A percentile compares a stretch with the other conserved stretches of the same genome.
These are phyloP conservation scores for Acanthosepion pharaonis DNA, from an alignment of 2,888 invertebrate genomes.

Conservation along the genomic window DNA sequence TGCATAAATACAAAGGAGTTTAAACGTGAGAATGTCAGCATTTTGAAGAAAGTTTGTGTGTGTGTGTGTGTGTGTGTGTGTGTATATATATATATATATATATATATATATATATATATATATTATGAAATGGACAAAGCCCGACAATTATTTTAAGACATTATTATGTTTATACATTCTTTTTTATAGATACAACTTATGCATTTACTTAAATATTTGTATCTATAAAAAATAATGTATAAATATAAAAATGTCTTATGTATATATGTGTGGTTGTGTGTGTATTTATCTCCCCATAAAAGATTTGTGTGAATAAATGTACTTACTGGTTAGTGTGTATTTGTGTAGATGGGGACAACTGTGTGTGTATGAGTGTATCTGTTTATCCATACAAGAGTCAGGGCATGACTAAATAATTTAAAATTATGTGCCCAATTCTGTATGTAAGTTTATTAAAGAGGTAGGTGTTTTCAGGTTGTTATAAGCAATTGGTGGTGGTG, in stretches of 20 bases:
- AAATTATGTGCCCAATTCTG: neutral
- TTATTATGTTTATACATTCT: too few relatives aligned
- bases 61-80: neutral
- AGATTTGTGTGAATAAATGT: neutral
- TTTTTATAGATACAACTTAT: too few relatives aligned
- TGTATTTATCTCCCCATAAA: neutral
- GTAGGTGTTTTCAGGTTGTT: neutral
- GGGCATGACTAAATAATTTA: neutral
- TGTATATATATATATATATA: too few relatives aligned
- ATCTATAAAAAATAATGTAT: too few relatives aligned
- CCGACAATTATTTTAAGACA: too few relatives aligned
- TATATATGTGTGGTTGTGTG: neutral
- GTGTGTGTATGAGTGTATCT: neutral
- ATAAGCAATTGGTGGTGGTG: neutral
- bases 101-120: too few relatives aligned
- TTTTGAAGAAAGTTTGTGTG: neutral
- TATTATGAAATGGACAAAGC: too few relatives aligned
- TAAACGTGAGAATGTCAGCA: neutral
- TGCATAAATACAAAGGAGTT: neutral
- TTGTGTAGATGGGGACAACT: neutral
- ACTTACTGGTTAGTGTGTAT: neutral
- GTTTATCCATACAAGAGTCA: neutral
- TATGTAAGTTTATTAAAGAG: neutral
- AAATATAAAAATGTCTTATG: too few relatives aligned
- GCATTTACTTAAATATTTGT: too few relatives aligned